phyloP scores from a whole-genome alignment of 2,797 vertebrate genomes.

The Euphonia xanthogaster region DNA sequence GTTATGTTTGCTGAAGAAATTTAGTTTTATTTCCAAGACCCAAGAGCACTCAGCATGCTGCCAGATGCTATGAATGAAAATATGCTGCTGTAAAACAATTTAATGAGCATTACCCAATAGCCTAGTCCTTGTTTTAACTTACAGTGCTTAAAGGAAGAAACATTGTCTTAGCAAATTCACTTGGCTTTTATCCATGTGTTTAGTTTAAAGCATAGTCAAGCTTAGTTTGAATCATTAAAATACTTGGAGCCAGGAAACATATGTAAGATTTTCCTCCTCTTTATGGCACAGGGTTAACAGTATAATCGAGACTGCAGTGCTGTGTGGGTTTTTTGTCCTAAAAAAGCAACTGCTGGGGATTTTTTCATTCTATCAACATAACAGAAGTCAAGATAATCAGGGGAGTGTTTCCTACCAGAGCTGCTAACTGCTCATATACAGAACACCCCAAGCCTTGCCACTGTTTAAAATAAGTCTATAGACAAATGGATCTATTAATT shows the following conservation, averaged over 20 bases:
- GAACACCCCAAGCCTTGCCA: conserved; percentile 12
- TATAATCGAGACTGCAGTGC: conserved; percentile 35
- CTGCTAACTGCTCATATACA: conserved; percentile 24
- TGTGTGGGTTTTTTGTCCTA: conserved; percentile 28
- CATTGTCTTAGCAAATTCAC: conserved; percentile 48
- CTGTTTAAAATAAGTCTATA: conserved; percentile 40
- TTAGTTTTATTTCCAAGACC: conserved; percentile 11
- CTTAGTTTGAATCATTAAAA: conserved; percentile 73
- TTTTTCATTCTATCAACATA: conserved; percentile 52
- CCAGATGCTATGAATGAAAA: conserved; percentile 32
- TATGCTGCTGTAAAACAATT: conserved; percentile 24
- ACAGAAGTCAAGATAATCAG: conserved; percentile 33
- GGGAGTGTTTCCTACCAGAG: not conserved
- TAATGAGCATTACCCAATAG: conserved; percentile 39
- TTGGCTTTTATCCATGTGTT: conserved; percentile 64
- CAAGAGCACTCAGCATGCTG: not conserved
- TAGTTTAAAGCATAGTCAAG: conserved; percentile 68
- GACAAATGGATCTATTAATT: conserved; percentile 22
- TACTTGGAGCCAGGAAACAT: conserved; percentile 59
- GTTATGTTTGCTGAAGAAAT: conserved; percentile 43
- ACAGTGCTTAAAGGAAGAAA: conserved; percentile 50
- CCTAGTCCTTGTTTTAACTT: conserved; percentile 33
- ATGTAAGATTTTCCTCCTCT: conserved; percentile 65
- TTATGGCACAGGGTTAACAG: conserved; percentile 55
- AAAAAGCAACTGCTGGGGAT: conserved; percentile 57